phyloP scores from a whole-genome alignment of 2,888 invertebrate species.

The Galeruca laticollis region DNA sequence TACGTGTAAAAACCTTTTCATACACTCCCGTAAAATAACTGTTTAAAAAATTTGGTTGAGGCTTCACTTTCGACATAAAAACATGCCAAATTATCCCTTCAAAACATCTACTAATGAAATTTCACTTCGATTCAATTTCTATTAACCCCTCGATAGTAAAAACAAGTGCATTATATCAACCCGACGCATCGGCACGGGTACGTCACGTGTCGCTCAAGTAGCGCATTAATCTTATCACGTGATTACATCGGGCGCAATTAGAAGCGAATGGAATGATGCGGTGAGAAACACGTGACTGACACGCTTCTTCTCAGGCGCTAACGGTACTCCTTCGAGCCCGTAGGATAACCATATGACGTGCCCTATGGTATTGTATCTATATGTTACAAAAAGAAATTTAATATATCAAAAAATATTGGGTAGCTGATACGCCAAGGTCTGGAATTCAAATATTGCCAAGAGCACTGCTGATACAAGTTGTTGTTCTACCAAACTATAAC shows the following conservation, averaged over 20 bases:
- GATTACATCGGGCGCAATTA: slow-evolving; percentile 64
- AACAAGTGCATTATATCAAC: slow-evolving; percentile 17
- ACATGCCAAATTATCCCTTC: not conserved
- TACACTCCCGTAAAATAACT: not conserved
- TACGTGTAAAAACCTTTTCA: too few relatives aligned
- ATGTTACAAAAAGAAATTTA: too few relatives aligned
- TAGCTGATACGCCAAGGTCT: too few relatives aligned
- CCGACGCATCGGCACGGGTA: slow-evolving; percentile 27
- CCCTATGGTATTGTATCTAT: too few relatives aligned
- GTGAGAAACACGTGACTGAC: slow-evolving; percentile 55
- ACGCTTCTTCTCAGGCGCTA: slow-evolving; percentile 51
- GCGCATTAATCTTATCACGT: slow-evolving; percentile 65
- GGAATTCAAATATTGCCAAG: too few relatives aligned
- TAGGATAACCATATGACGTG: not conserved
- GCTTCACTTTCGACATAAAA: not conserved
- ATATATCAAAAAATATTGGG: too few relatives aligned
- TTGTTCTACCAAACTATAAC: too few relatives aligned
- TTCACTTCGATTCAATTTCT: not conserved
- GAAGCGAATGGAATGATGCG: slow-evolving; percentile 59
- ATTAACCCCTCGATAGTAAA: slow-evolving; percentile 11
- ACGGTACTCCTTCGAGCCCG: not conserved
- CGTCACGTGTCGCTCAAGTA: slow-evolving; percentile 62
- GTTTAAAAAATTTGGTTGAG: not conserved
- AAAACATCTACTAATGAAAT: not conserved
- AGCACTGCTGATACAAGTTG: too few relatives aligned